Evolutionary conservation across 2,113 vertebrate species (phyloP).

Genomic region (Psittacus erithacus): DNA sequence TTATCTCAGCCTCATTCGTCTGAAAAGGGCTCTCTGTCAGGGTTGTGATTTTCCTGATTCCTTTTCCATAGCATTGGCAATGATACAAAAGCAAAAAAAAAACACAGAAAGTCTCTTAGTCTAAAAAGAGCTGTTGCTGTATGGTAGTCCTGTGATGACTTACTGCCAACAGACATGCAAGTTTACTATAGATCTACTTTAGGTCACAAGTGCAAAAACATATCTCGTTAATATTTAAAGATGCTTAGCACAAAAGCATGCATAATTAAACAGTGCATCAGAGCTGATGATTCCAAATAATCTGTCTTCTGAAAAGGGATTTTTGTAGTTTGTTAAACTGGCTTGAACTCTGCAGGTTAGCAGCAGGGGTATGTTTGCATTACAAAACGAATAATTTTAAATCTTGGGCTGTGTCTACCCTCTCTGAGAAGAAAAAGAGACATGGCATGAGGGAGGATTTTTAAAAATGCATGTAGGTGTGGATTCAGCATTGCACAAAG

Average conservation of each 20-base stretch:
- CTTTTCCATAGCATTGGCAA: background rate
- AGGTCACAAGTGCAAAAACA: conserved; percentile 68
- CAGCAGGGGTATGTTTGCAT: conserved; percentile 48
- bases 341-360: conserved; percentile 64
- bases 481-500: background rate
- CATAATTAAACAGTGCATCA: conserved; percentile 77
- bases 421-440: background rate
- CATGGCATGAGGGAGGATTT: background rate
- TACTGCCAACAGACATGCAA: conserved; percentile 43
- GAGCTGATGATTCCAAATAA: conserved; percentile 69
- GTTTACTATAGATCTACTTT: conserved; percentile 49
- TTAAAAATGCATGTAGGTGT: background rate
- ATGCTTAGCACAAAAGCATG: conserved; percentile 73
- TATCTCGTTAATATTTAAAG: conserved; percentile 78
- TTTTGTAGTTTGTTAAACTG: conserved; percentile 75
- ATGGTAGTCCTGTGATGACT: background rate
- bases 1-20: background rate
- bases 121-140: background rate
- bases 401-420: background rate
- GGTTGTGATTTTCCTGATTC: conserved; percentile 5
- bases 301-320: conserved; percentile 73
- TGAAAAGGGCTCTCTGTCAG: conserved; percentile 1
- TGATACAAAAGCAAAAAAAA: background rate
- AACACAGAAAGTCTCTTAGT: background rate
- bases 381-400: conserved; percentile 67